Evolutionary conservation across 2,888 invertebrate genomes (phyloP).

Genomic region (Lumbricus terrestris): DNA sequence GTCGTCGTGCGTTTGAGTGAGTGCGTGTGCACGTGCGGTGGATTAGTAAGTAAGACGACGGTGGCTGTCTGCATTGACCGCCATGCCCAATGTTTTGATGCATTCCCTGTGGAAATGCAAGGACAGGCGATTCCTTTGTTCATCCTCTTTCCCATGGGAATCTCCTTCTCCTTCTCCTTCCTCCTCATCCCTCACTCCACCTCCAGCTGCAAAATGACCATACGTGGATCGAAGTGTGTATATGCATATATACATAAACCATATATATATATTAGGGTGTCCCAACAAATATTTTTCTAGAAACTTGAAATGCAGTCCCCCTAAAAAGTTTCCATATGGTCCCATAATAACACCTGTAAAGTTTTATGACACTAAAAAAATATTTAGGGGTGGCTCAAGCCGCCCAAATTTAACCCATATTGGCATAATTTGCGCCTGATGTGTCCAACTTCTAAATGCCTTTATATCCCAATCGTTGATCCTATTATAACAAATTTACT

Average conservation of each 20-base stretch:
- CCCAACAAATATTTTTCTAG: too few relatives aligned
- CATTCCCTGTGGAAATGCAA: neutral
- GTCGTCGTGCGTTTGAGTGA: neutral
- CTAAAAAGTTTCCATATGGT: too few relatives aligned
- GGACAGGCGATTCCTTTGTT: neutral
- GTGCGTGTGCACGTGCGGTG: neutral
- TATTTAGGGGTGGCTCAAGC: too few relatives aligned
- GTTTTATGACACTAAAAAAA: too few relatives aligned
- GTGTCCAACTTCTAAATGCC: too few relatives aligned
- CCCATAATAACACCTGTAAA: too few relatives aligned
- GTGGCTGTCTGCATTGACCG: neutral
- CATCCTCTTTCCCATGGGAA: neutral
- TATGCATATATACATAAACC: neutral
- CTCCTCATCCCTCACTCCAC: neutral
- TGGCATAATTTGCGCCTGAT: too few relatives aligned
- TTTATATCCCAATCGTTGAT: too few relatives aligned
- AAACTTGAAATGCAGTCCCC: too few relatives aligned
- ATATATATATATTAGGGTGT: too few relatives aligned
- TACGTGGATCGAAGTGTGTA: neutral
- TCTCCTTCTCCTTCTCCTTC: neutral
- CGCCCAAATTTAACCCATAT: too few relatives aligned
- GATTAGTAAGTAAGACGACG: neutral
- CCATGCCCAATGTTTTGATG: neutral
- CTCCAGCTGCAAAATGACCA: neutral
- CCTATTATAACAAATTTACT: too few relatives aligned